phyloP scores from a whole-genome alignment of 2,113 vertebrate genomes.

The Megaleporinus macrocephalus region DNA sequence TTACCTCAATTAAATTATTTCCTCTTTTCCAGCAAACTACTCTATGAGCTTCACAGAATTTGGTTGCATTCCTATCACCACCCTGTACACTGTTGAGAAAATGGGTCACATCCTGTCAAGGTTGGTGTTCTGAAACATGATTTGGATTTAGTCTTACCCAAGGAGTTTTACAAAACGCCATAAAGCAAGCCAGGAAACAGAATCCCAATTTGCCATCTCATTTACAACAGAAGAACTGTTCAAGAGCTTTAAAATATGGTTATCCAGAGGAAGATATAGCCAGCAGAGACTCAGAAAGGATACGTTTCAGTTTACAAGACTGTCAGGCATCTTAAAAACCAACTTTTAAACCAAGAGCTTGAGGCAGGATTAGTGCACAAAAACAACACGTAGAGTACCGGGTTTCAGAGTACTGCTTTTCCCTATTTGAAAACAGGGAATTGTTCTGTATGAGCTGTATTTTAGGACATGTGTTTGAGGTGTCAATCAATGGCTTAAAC shows the following conservation, averaged over 20 bases:
- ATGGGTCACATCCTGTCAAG: constrained; percentile 27
- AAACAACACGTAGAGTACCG: background rate
- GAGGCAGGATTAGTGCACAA: background rate
- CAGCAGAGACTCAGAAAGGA: background rate
- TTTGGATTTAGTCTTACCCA: background rate
- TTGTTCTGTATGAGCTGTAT: constrained; percentile 7
- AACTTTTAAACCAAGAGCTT: background rate
- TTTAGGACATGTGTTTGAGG: constrained; percentile 9
- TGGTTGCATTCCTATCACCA: constrained; percentile 55
- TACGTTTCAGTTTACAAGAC: background rate
- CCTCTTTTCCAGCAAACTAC: constrained; percentile 44
- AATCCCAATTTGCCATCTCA: background rate
- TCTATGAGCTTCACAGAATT: constrained; percentile 52
- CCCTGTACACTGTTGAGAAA: constrained; percentile 5
- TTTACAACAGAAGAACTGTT: background rate
- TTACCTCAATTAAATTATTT: background rate
- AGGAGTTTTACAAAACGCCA: background rate
- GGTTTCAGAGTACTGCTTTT: background rate
- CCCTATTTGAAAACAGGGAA: background rate
- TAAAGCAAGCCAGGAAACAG: background rate
- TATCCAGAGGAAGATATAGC: background rate
- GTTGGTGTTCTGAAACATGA: constrained; percentile 36
- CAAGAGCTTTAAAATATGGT: background rate
- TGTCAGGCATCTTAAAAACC: background rate
- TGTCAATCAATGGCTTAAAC: background rate